These are phyloP conservation scores for Drosophila equinoxialis DNA, from an alignment of 1,140 invertebrate species.

Conservation along the genomic window DNA sequence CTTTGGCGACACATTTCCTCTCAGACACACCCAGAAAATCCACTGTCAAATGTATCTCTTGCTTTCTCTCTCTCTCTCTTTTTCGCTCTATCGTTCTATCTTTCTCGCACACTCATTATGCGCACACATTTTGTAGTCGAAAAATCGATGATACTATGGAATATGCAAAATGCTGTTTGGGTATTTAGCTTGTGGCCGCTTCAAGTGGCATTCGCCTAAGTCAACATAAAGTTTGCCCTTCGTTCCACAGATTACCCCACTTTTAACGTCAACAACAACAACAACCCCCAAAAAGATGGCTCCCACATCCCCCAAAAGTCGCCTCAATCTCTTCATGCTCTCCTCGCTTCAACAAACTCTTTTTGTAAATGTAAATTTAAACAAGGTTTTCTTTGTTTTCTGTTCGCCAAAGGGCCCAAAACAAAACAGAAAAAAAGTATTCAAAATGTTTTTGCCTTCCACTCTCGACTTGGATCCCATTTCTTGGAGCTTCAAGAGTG, in stretches of 20 bases:
- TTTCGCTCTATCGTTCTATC: slow-evolving; percentile 31
- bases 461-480: slow-evolving; percentile 34
- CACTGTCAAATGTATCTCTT: slow-evolving; percentile 3
- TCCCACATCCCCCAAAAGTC: slow-evolving; percentile 6
- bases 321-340: slow-evolving; percentile 5
- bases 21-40: slow-evolving; percentile 51
- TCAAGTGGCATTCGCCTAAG: slow-evolving; percentile 57
- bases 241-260: slow-evolving; percentile 17
- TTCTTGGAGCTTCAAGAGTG: slow-evolving; percentile 22
- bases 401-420: slow-evolving; percentile 36
- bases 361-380: slow-evolving; percentile 66
- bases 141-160: slow-evolving; percentile 75
- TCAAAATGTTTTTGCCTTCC: slow-evolving; percentile 4
- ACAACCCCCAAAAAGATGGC: slow-evolving; percentile 5
- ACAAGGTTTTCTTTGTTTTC: slow-evolving; percentile 57
- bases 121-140: slow-evolving; percentile 69
- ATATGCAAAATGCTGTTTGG: slow-evolving; percentile 75
- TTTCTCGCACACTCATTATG: slow-evolving; percentile 68
- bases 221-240: slow-evolving; percentile 49
- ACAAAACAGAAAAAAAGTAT: background rate
- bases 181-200: slow-evolving; percentile 38
- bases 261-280: slow-evolving; percentile 9
- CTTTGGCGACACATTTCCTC: slow-evolving; percentile 74
- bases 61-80: slow-evolving; percentile 28
- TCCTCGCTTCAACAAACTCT: slow-evolving; percentile 41